These are phyloP conservation scores for Netelia inedita DNA, from an alignment of 2,888 invertebrate genomes.

Conservation along the genomic window DNA sequence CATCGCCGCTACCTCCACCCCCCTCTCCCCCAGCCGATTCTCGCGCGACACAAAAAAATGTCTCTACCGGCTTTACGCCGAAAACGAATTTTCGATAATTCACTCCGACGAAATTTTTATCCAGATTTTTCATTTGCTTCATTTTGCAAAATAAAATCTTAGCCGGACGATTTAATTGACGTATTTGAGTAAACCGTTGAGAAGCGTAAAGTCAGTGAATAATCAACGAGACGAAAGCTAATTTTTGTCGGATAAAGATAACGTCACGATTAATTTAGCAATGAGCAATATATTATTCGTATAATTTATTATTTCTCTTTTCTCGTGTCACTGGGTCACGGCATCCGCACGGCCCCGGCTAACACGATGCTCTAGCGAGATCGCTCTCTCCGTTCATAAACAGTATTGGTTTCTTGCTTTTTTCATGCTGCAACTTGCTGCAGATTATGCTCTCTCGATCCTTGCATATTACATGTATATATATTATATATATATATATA, in stretches of 20 bases:
- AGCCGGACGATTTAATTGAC: no score
- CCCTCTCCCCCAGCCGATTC: not conserved
- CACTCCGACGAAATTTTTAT: not conserved
- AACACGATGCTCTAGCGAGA: conserved; percentile 9
- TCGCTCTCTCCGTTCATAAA: conserved; percentile 49
- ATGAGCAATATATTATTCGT: not conserved
- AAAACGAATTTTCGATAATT: not conserved
- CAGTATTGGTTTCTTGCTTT: conserved; percentile 45
- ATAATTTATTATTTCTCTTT: conserved; percentile 28
- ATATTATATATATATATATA: conserved; percentile 1
- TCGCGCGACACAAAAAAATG: conserved; percentile 6
- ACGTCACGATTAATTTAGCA: not conserved
- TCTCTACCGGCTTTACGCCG: not conserved
- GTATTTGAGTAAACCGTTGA: no score
- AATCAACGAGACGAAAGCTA: no score
- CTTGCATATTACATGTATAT: not conserved
- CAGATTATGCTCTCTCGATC: conserved; percentile 17
- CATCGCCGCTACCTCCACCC: not conserved
- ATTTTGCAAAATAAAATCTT: no score
- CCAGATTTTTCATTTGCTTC: no score
- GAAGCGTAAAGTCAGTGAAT: no score
- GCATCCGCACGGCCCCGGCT: conserved; percentile 18
- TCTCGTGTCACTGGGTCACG: conserved; percentile 66
- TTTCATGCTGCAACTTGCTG: conserved; percentile 35
- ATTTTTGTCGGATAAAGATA: not conserved